phyloP scores from a whole-genome alignment of 2,888 invertebrate genomes.

The Pandemis heparana region DNA sequence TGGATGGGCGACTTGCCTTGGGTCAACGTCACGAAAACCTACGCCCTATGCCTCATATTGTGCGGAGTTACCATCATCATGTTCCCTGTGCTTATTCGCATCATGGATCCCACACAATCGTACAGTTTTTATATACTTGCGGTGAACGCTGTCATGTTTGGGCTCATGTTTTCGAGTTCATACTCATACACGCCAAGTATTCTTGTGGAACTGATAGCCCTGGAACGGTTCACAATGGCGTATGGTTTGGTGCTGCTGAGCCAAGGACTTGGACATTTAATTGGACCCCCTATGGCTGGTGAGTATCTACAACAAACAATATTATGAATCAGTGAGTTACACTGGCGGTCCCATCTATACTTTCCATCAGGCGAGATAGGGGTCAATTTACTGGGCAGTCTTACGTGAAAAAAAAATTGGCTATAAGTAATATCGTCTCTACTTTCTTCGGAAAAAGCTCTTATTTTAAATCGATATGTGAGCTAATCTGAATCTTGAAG shows the following conservation, averaged over 20 bases:
- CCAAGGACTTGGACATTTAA: conserved; percentile 96
- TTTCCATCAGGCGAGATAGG: too few species aligned
- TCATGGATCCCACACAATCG: conserved; percentile 65
- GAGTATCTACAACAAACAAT: conserved; percentile 45
- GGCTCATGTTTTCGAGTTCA: conserved; percentile 95
- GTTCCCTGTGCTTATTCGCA: conserved; percentile 85
- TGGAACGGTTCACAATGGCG: conserved; percentile 96
- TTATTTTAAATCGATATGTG: too few species aligned
- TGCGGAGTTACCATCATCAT: conserved; percentile 87
- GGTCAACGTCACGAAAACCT: conserved; percentile 94
- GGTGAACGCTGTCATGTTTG: conserved; percentile 89
- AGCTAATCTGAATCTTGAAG: too few species aligned
- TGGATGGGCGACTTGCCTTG: conserved; percentile 95
- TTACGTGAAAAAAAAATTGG: too few species aligned
- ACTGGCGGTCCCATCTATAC: too few species aligned
- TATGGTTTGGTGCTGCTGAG: conserved; percentile 95
- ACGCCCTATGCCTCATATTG: conserved; percentile 90
- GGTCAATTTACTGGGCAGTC: too few species aligned
- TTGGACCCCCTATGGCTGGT: conserved; percentile 98
- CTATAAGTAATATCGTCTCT: too few species aligned
- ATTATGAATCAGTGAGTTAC: too few species aligned
- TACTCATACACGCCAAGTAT: conserved; percentile 97
- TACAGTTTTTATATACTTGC: conserved; percentile 83
- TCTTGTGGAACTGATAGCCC: conserved; percentile 94
- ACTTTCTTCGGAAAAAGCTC: too few species aligned